Conservation (phyloP, 2,797 vertebrate genomes). For the Artibeus jamaicensis region DNA sequence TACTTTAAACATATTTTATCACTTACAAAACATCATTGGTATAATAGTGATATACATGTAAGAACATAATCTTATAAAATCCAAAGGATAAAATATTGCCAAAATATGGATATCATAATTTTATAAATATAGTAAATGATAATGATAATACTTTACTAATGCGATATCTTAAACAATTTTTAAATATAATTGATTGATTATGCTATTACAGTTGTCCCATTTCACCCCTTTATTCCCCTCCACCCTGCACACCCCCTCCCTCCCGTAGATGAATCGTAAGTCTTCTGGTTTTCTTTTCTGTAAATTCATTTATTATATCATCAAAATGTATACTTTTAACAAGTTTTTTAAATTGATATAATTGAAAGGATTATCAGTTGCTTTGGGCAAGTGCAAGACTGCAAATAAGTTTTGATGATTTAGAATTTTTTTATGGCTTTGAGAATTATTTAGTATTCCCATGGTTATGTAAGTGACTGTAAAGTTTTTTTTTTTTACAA, state of each 20-base stretch:
- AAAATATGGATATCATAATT: background rate
- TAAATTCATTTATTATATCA: background rate
- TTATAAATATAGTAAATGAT: background rate
- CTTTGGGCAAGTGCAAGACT: background rate
- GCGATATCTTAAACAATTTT: background rate
- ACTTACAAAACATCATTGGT: background rate
- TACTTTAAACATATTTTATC: background rate
- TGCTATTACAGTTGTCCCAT: no score
- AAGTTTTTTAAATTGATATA: background rate
- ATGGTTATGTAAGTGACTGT: background rate
- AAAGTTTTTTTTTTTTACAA: background rate
- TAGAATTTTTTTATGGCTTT: background rate
- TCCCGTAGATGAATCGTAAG: background rate
- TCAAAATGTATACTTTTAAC: background rate
- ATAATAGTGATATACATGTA: background rate
- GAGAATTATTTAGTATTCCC: background rate
- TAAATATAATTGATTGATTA: no score
- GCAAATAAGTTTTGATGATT: background rate
- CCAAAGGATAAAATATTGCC: background rate
- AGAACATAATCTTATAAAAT: background rate
- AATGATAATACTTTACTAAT: background rate
- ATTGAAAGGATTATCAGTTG: background rate
- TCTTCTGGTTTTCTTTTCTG: background rate
- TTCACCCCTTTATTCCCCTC: no score
- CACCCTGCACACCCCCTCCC: no score